These are phyloP conservation scores for Ptychadena robeensis DNA, from an alignment of 2,797 vertebrate genomes.

Conservation along the genomic window DNA sequence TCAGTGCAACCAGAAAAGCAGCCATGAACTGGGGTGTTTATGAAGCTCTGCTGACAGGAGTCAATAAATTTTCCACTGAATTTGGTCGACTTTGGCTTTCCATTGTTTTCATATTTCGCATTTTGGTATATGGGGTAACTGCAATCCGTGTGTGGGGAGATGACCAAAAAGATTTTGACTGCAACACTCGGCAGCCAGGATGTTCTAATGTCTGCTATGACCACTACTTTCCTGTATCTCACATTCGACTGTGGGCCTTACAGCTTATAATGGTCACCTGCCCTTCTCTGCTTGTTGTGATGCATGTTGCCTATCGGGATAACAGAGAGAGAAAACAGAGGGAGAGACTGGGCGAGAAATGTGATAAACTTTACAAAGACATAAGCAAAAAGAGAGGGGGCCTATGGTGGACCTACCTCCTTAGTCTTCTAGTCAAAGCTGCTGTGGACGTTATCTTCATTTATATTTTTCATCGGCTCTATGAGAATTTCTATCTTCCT, in stretches of 20 bases:
- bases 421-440: constrained; percentile 85
- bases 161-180: constrained; percentile 92
- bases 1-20: accelerated
- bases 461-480: constrained; percentile 81
- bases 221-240: constrained; percentile 91
- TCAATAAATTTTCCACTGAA: constrained; percentile 94
- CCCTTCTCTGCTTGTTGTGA: constrained; percentile 91
- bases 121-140: constrained; percentile 93
- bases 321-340: constrained; percentile 79
- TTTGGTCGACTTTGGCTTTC: constrained; percentile 96
- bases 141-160: constrained; percentile 93
- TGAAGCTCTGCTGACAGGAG: constrained; percentile 86
- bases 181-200: constrained; percentile 92
- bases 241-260: constrained; percentile 94
- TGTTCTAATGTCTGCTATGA: constrained; percentile 94
- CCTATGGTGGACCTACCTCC: constrained; percentile 91
- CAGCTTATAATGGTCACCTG: constrained; percentile 99
- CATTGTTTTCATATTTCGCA: constrained; percentile 91
- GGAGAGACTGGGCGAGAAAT: constrained; percentile 72
- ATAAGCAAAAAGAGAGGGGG: constrained; percentile 88
- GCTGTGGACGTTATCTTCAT: constrained; percentile 80
- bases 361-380: constrained; percentile 76
- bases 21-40: constrained; percentile 94
- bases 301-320: constrained; percentile 92
- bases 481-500: constrained; percentile 85